Percentiles rank a stretch among this genome's conserved stretches.
Evolutionary conservation across 2,888 invertebrate genomes (phyloP).

Genomic region (Drosophila imparisetae): DNA sequence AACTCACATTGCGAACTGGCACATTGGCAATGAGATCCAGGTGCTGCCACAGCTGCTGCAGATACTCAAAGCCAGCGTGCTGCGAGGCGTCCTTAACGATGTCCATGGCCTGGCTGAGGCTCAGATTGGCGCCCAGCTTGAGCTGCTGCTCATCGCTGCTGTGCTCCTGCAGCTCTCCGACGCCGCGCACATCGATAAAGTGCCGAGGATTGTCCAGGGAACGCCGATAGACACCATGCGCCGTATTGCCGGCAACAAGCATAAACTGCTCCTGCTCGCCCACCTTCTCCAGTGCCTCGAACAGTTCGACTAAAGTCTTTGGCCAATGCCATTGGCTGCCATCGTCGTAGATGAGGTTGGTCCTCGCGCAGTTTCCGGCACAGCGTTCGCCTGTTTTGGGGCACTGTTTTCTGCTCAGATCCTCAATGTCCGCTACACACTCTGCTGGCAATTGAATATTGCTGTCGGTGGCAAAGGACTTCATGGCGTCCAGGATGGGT

Average conservation of each 20-base stretch:
- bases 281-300: constrained; percentile 80
- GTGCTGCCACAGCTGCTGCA: constrained; percentile 85
- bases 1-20: constrained; percentile 88
- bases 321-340: constrained; percentile 82
- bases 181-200: constrained; percentile 88
- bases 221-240: constrained; percentile 87
- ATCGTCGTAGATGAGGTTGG: constrained; percentile 49
- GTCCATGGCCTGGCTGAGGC: constrained; percentile 86
- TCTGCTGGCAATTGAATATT: constrained; percentile 84
- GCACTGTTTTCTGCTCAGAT: constrained; percentile 78
- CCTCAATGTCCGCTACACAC: constrained; percentile 85
- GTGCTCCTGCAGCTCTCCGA: constrained; percentile 86
- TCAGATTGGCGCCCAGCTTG: constrained; percentile 84
- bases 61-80: constrained; percentile 86
- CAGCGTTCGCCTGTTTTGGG: constrained; percentile 83
- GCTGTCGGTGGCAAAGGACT: constrained; percentile 89
- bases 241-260: constrained; percentile 91
- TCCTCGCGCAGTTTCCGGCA: constrained; percentile 72
- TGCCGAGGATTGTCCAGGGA: constrained; percentile 82
- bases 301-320: constrained; percentile 60
- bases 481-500: constrained; percentile 91
- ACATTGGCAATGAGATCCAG: constrained; percentile 88
- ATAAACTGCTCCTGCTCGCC: constrained; percentile 85
- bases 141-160: constrained; percentile 72
- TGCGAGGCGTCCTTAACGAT: constrained; percentile 78